Percentiles rank a stretch among this genome's conserved stretches.
Evolutionary conservation across 1,140 invertebrate species (phyloP).

Genomic region (Bombyx mori): DNA sequence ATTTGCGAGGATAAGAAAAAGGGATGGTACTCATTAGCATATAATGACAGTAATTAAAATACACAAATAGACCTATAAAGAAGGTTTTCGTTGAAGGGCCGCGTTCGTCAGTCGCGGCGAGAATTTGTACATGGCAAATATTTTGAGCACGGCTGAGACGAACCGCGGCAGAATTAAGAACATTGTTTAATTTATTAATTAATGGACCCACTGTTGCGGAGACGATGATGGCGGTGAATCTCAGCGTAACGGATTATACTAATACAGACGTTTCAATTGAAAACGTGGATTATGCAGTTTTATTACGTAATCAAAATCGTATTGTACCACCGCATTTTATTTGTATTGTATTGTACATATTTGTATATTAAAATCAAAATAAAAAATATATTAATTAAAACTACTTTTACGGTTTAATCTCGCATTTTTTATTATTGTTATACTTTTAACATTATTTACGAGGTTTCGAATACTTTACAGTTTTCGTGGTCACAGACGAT

Average conservation of each 20-base stretch:
- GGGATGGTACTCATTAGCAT: slow-evolving; percentile 72
- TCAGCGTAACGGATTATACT: slow-evolving; percentile 25
- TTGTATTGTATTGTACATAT: too few species aligned
- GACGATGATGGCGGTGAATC: slow-evolving; percentile 29
- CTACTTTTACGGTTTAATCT: too few species aligned
- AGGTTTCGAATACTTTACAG: too few species aligned
- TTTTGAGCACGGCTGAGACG: slow-evolving; percentile 56
- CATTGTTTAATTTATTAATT: slow-evolving; percentile 70
- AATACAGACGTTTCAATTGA: slow-evolving; percentile 5
- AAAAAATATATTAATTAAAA: too few species aligned
- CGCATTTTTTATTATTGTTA: too few species aligned
- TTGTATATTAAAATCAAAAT: too few species aligned
- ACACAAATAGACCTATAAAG: slow-evolving; percentile 73
- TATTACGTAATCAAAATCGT: too few species aligned
- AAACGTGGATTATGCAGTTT: background rate
- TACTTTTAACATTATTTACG: too few species aligned
- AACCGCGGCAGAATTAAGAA: slow-evolving; percentile 53
- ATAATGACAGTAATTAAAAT: slow-evolving; percentile 74
- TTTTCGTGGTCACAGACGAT: too few species aligned
- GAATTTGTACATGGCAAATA: slow-evolving; percentile 70
- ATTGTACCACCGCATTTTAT: too few species aligned
- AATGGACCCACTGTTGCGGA: slow-evolving; percentile 56
- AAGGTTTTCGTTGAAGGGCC: slow-evolving; percentile 65
- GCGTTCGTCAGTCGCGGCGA: slow-evolving; percentile 63
- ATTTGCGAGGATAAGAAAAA: slow-evolving; percentile 72